Evolutionary conservation across 2,113 vertebrate species (phyloP).

Genomic region (Dasyornis broadbenti): DNA sequence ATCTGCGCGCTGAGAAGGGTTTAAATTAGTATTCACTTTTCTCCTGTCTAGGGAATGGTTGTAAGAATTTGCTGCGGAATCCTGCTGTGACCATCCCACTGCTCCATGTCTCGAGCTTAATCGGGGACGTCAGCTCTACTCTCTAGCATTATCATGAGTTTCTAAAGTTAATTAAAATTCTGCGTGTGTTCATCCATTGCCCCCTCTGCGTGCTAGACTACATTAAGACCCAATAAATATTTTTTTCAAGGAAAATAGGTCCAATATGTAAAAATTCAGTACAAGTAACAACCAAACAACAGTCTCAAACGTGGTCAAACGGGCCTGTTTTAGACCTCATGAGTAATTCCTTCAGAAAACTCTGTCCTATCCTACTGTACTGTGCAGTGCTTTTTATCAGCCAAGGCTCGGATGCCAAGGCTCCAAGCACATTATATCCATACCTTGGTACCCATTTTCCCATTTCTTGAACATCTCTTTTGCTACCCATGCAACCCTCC

Average conservation of each 20-base stretch:
- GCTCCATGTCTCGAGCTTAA: rapidly evolving
- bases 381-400: neutral
- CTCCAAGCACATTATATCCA: neutral
- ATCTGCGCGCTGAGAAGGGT: neutral
- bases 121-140: neutral
- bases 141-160: neutral
- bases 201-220: rapidly evolving
- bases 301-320: neutral
- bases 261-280: neutral
- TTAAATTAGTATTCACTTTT: no score
- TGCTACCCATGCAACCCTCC: neutral
- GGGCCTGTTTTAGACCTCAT: neutral
- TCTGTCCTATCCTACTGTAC: neutral
- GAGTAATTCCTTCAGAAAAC: neutral
- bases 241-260: neutral
- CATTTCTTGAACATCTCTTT: neutral
- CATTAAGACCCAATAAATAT: neutral
- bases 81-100: neutral
- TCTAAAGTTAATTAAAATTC: neutral
- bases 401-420: rapidly evolving
- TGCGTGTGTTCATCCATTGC: neutral
- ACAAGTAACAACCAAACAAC: neutral
- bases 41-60: neutral
- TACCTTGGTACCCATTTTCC: neutral
- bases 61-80: neutral